phyloP scores from a whole-genome alignment of 2,113 vertebrate genomes.

The Hystrix cristata region DNA sequence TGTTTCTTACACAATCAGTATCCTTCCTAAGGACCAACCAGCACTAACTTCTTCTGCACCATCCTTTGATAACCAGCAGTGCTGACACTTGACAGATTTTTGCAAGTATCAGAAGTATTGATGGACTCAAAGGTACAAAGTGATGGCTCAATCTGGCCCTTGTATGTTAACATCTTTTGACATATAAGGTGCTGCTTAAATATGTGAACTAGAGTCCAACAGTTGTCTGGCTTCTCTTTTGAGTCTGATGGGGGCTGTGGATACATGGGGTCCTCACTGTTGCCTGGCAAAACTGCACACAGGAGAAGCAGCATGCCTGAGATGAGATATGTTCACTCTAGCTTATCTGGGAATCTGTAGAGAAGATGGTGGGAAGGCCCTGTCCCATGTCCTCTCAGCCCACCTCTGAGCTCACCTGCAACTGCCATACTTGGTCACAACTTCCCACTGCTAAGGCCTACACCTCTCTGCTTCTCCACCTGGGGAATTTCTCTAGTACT shows the following conservation, averaged over 20 bases:
- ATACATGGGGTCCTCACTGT: background rate
- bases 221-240: conserved; percentile 56
- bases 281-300: background rate
- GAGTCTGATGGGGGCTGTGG: background rate
- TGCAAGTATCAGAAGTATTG: background rate
- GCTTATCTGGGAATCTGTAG: background rate
- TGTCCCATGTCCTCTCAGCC: background rate
- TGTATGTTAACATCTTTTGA: background rate
- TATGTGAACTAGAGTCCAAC: conserved; percentile 45
- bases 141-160: background rate
- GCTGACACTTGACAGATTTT: conserved; percentile 18
- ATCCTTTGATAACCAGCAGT: conserved; percentile 20
- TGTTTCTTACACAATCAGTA: background rate
- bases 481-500: conserved; percentile 39
- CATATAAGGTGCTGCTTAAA: conserved; percentile 10
- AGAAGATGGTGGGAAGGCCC: background rate
- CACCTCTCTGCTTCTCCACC: background rate
- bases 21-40: background rate
- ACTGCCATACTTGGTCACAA: background rate
- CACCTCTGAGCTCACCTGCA: background rate
- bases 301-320: background rate
- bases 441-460: background rate
- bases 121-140: conserved; percentile 14
- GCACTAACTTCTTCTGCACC: background rate
- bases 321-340: background rate